Evolutionary conservation across 2,113 vertebrate species (phyloP), one percentile per base, ranked within the genome.

Genomic region (Dasyornis broadbenti): DNA sequence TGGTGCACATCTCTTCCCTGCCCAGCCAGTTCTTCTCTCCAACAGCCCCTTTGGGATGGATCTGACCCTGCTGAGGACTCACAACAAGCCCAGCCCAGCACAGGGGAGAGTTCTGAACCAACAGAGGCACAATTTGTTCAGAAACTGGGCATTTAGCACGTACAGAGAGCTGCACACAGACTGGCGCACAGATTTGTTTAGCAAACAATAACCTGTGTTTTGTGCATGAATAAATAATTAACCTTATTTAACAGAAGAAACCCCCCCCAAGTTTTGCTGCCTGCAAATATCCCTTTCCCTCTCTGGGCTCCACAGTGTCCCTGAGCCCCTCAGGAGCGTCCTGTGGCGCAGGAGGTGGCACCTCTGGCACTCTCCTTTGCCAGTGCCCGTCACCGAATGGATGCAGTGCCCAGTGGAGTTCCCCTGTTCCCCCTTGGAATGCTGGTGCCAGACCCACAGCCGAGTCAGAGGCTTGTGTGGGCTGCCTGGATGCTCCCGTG

Each of bases 201-300:
- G 94, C 92, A 96, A 95, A 94, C 97, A 96, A 87, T 95, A 96
- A 95, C 90, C 85, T 53, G 91, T 83, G 92, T 95, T 93, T 97
- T 95, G 94, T 89, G 78, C 88, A 90, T 94, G 88, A 93, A 94
- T 91, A 91, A 79, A 90, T 68, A 77, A 96, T 72, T 82, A 88
- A 91, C 86, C 66, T 59, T 79, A 53, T 94, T 95, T 87, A 90
- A 94, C 89, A 95, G 82, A 73, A 95, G 75, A 22, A 53, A 88
- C 76, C n/a, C 0, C 6, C 6, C 37, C 22, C 42, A 31, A 44
- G 28, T 92, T 92, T 89, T 49, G 17, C 69, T 78, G n/a, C 47
- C 69, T 87, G 45, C 37, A 81, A 23, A 49, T 15, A 21, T 82
- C 56, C 47, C 33, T 56, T 63, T 69, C 64, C 59, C 39, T 71